These are phyloP conservation scores for Augochlora pura DNA, from an alignment of 1,140 invertebrate species.

Conservation along the genomic window DNA sequence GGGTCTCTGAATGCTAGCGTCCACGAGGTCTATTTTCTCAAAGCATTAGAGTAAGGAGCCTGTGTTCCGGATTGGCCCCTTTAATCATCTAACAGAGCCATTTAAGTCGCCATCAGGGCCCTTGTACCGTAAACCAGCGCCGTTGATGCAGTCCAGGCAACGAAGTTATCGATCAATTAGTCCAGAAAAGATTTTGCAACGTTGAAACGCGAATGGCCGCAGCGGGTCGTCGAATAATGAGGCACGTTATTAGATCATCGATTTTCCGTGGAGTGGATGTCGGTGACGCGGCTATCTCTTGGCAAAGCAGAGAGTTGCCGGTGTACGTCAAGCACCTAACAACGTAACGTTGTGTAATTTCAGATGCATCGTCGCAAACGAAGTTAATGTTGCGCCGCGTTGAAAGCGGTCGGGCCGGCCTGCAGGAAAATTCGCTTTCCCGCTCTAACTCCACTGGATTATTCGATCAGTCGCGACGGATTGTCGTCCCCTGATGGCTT, in stretches of 20 bases:
- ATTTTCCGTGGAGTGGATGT: constrained; percentile 27
- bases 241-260: constrained; percentile 34
- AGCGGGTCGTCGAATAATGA: constrained; percentile 32
- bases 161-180: constrained; percentile 9
- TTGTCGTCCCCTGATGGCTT: constrained; percentile 56
- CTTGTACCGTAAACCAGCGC: not conserved
- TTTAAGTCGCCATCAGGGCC: not conserved
- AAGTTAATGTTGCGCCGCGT: constrained; percentile 57
- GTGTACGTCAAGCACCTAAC: constrained; percentile 58
- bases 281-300: constrained; percentile 16
- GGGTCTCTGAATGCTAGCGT: no score
- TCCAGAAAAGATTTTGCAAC: not conserved
- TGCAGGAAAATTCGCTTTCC: constrained; percentile 57
- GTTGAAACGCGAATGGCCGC: constrained; percentile 6
- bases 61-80: not conserved
- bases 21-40: no score
- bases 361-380: constrained; percentile 57
- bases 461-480: constrained; percentile 59
- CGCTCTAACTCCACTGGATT: constrained; percentile 28
- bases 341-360: constrained; percentile 67
- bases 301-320: constrained; percentile 32
- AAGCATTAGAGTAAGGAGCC: no score
- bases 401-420: constrained; percentile 46
- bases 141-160: not conserved
- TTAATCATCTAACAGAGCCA: not conserved